These are phyloP conservation scores for Dinothrombium tinctorium DNA, from an alignment of 1,140 invertebrate species.

Conservation along the genomic window DNA sequence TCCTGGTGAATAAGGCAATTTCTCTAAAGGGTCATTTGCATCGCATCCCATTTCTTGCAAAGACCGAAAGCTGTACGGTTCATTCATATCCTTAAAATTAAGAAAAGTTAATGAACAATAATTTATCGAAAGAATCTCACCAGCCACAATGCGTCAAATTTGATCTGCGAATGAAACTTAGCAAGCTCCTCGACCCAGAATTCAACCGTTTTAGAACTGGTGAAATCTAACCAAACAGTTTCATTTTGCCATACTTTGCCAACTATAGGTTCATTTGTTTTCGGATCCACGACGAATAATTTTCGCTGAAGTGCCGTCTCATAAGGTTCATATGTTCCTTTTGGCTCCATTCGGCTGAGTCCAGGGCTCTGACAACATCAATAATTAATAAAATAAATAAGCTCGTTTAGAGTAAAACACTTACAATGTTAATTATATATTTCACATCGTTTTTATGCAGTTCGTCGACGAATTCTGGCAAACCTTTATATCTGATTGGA, in stretches of 20 bases:
- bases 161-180: constrained; percentile 32
- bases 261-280: background rate
- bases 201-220: constrained; percentile 38
- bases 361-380: constrained; percentile 13
- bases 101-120: too few species aligned
- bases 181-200: constrained; percentile 51
- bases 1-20: constrained; percentile 39
- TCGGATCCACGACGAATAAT: constrained; percentile 13
- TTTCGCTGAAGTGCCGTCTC: constrained; percentile 16
- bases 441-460: constrained; percentile 20
- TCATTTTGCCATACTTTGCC: constrained; percentile 15
- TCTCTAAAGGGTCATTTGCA: constrained; percentile 33
- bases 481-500: constrained; percentile 17
- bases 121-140: too few species aligned
- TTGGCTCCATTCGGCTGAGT: constrained; percentile 15
- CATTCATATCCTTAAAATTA: constrained; percentile 20
- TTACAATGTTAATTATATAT: constrained; percentile 18
- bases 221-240: constrained; percentile 57
- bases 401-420: background rate
- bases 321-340: constrained; percentile 18
- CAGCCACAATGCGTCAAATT: constrained; percentile 63
- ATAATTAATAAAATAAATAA: background rate
- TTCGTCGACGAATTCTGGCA: constrained; percentile 22
- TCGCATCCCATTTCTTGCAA: constrained; percentile 22
- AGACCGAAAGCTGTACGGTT: background rate